Percentiles rank a stretch among this genome's conserved stretches.
phyloP scores from a whole-genome alignment of 2,888 invertebrate species.

The Eledone cirrhosa region DNA sequence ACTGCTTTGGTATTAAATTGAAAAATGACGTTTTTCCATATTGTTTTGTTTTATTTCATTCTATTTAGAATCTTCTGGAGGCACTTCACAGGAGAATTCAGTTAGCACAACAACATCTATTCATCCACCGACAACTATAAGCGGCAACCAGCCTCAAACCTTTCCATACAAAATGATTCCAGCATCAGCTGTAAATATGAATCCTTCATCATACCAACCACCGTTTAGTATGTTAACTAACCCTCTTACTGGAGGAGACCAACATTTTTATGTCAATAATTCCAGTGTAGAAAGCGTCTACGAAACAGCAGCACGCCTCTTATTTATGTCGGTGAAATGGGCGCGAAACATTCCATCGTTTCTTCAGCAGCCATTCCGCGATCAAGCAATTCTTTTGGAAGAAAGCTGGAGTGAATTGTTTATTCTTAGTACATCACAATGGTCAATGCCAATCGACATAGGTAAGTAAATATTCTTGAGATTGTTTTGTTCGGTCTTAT shows the following conservation, averaged over 20 bases:
- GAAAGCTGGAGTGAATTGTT: conserved; percentile 87
- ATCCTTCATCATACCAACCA: conserved; percentile 18
- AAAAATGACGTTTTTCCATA: not conserved
- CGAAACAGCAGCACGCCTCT: conserved; percentile 74
- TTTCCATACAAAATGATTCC: conserved; percentile 26
- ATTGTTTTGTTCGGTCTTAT: not conserved
- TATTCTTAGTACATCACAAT: conserved; percentile 83
- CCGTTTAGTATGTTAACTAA: not conserved
- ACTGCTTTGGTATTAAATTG: not conserved
- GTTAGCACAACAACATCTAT: conserved; percentile 23
- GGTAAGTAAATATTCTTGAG: conserved; percentile 69
- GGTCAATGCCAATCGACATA: conserved; percentile 79
- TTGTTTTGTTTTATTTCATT: too few species aligned
- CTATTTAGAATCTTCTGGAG: conserved; percentile 12
- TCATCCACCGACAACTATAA: not conserved
- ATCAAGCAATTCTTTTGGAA: conserved; percentile 79
- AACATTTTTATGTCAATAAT: conserved; percentile 30
- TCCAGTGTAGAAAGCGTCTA: conserved; percentile 47
- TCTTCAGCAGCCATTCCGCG: conserved; percentile 76
- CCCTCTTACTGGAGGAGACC: not conserved
- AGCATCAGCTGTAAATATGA: conserved; percentile 24
- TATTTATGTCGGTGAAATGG: conserved; percentile 84
- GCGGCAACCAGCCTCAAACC: not conserved
- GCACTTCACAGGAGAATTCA: conserved; percentile 26
- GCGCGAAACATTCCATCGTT: conserved; percentile 81